phyloP scores from a whole-genome alignment of 2,113 vertebrate genomes.

The Corythoichthys intestinalis region DNA sequence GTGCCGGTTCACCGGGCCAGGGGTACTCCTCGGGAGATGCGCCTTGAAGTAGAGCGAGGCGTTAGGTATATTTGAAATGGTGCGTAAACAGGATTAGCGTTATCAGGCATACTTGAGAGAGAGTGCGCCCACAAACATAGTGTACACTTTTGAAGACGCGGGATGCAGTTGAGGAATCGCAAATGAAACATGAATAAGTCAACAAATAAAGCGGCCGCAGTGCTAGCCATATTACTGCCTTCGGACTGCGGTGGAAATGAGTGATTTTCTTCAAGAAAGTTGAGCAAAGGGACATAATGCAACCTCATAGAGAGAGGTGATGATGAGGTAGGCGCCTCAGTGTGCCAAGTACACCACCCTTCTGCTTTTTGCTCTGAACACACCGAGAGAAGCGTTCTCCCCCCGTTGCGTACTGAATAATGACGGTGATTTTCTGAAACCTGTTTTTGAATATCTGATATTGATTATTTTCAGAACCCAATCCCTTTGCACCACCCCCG shows the following conservation, averaged over 20 bases:
- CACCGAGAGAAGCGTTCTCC: slow-evolving; percentile 49
- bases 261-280: slow-evolving; percentile 49
- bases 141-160: slow-evolving; percentile 29
- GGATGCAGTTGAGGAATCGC: slow-evolving; percentile 46
- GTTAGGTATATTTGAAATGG: slow-evolving; percentile 54
- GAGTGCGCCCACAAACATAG: slow-evolving; percentile 33
- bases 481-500: not conserved
- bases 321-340: slow-evolving; percentile 34
- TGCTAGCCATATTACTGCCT: slow-evolving; percentile 43
- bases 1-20: slow-evolving; percentile 34
- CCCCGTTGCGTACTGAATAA: slow-evolving; percentile 60
- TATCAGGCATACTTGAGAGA: slow-evolving; percentile 59
- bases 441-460: slow-evolving; percentile 66
- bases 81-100: slow-evolving; percentile 73
- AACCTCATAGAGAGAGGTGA: slow-evolving; percentile 21
- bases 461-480: slow-evolving; percentile 60
- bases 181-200: slow-evolving; percentile 74
- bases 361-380: slow-evolving; percentile 35
- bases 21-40: slow-evolving; percentile 28
- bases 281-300: slow-evolving; percentile 39
- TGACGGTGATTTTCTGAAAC: slow-evolving; percentile 73
- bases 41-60: slow-evolving; percentile 60
- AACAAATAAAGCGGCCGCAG: slow-evolving; percentile 55
- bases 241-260: slow-evolving; percentile 39
- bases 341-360: not conserved